Conservation (phyloP, 2,797 vertebrate species). For the Lepidocolaptes lacrymiger region DNA sequence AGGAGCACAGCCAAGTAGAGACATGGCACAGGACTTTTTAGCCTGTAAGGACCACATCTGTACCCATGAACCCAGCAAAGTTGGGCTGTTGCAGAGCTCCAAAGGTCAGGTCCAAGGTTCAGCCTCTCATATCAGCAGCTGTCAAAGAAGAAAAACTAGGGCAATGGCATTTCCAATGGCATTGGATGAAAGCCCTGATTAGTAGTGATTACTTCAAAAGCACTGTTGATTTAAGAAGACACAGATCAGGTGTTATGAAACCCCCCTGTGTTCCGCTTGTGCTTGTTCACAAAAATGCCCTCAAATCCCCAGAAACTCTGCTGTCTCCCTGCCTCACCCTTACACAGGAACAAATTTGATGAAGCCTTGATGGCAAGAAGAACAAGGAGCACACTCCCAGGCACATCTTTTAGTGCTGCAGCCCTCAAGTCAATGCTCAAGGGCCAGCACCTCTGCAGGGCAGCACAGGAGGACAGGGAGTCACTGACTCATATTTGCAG, state of each 20-base stretch:
- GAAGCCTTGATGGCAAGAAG: not conserved
- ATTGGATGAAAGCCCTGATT: slow-evolving; percentile 23
- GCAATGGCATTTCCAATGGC: slow-evolving; percentile 16
- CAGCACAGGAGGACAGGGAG: not conserved
- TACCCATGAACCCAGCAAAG: not conserved
- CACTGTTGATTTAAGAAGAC: slow-evolving; percentile 47
- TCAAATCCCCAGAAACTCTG: not conserved
- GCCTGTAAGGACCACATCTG: not conserved
- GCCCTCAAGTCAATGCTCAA: not conserved
- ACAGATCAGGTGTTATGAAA: slow-evolving; percentile 41
- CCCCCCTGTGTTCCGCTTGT: not conserved
- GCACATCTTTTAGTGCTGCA: not conserved
- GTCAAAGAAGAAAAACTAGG: slow-evolving; percentile 10
- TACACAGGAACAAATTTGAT: not conserved
- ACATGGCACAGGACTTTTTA: fast-evolving
- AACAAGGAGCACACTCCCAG: not conserved
- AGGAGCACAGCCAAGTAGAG: not conserved
- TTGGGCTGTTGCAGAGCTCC: not conserved
- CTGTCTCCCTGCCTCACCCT: not conserved
- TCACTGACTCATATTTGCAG: not conserved
- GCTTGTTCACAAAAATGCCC: not conserved
- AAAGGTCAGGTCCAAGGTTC: slow-evolving; percentile 27
- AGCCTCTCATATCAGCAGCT: not conserved
- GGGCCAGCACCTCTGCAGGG: not conserved
- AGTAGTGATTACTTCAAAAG: slow-evolving; percentile 31